phyloP scores from a whole-genome alignment of 2,113 vertebrate genomes.

The Poeciliopsis retropinna region DNA sequence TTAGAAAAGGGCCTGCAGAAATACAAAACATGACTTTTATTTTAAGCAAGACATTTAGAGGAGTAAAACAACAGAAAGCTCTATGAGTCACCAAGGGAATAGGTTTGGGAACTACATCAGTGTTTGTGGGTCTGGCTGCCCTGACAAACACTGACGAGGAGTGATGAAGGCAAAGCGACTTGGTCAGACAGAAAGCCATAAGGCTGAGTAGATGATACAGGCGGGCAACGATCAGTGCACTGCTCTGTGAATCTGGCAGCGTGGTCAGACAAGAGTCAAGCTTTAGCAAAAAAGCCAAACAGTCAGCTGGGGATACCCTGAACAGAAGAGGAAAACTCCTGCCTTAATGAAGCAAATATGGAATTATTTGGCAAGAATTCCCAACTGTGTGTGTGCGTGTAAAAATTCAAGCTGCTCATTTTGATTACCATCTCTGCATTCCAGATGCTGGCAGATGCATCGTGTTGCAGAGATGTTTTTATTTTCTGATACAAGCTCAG shows the following conservation, averaged over 20 bases:
- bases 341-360: not conserved
- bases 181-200: not conserved
- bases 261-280: not conserved
- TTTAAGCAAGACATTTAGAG: not conserved
- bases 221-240: slow-evolving; percentile 1
- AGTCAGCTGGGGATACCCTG: not conserved
- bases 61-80: not conserved
- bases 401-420: no score
- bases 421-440: no score
- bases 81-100: not conserved
- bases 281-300: not conserved
- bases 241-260: not conserved
- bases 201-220: not conserved
- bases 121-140: not conserved
- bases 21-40: not conserved
- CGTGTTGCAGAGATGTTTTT: no score
- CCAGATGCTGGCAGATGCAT: no score
- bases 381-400: not conserved
- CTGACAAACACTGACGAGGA: not conserved
- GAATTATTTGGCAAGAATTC: not conserved
- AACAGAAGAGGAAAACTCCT: not conserved
- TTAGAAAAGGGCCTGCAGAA: no score
- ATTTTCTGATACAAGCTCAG: no score
- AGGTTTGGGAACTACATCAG: not conserved
- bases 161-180: not conserved